Base-by-base conservation (phyloP, 2,113 vertebrate species). In the Epinephelus lanceolatus region DNA sequence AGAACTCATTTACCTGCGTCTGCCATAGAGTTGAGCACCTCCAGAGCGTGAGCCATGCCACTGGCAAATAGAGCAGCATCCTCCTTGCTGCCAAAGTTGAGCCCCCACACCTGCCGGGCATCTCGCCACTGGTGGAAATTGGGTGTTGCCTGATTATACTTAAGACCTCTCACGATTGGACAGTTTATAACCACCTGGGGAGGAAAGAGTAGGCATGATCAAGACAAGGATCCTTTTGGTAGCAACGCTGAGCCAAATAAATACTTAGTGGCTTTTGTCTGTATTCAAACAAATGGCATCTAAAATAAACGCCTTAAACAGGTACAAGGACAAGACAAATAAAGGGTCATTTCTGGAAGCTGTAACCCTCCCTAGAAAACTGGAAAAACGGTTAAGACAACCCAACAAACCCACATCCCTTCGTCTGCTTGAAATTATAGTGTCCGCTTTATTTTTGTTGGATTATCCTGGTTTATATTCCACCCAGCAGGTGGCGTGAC, bases 71-170 rank as follows among this genome's bases (percentile, higher is more conserved):
- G 93, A 0, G 91, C 3, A 0, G 97, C 97, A 0, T 98, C 97
- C 52, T 97, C 97, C 73, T 97, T 98, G 93, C 95, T 97, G 81
- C 96, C 92, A 1, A 98, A 98, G 94, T 98, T 98, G 80, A 98
- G 96, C 17, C 97, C 97, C 97, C 97, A 98, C 59, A 98, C 97
- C 89, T 98, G 97, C 8, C 97, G 95, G 19, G 97, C 95, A 0
- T 98, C 97, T 0, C 97, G 92, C 97, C 97, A 98, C 93, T 98
- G 97, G 86, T 98, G 97, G 86, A 98, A 98, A 83, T 95, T 98
- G 63, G 97, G 94, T 0, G 97, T 98, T 77, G 97, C 97, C 90
- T 98, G 97, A 90, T 98, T 98, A 80, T 98, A 98, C 87, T 98
- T 98, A 82, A 98, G 91, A 23, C 97, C 97, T 85, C 94, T 96